phyloP scores from a whole-genome alignment of 2,797 vertebrate species.

The Nannoperca australis region DNA sequence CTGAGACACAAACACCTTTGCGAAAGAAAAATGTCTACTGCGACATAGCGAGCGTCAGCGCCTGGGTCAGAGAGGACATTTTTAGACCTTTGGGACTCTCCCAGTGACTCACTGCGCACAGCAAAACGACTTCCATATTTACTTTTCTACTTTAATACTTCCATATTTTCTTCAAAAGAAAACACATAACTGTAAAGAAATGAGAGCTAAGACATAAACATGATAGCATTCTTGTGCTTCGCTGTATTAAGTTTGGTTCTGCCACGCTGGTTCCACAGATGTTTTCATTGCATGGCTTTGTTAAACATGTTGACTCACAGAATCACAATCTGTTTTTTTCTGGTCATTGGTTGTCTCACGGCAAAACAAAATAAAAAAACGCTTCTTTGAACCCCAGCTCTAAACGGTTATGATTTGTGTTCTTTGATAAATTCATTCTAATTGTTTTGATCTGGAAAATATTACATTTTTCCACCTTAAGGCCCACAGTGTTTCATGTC shows the following conservation, averaged over 20 bases:
- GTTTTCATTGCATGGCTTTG: constrained; percentile 31
- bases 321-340: constrained; percentile 28
- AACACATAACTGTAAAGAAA: constrained; percentile 27
- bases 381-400: neutral
- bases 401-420: neutral
- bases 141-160: constrained; percentile 28
- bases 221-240: constrained; percentile 4
- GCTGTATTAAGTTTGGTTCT: constrained; percentile 20
- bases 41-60: neutral
- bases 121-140: constrained; percentile 29
- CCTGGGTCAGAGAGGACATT: constrained; percentile 11
- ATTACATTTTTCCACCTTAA: constrained; percentile 6
- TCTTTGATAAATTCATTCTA: neutral
- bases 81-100: neutral
- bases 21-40: neutral
- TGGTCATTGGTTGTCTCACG: constrained; percentile 23
- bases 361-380: constrained; percentile 25
- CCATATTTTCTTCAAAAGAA: constrained; percentile 33
- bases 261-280: constrained; percentile 34
- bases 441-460: neutral
- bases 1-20: neutral
- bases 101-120: constrained; percentile 5
- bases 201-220: constrained; percentile 10
- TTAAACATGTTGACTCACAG: constrained; percentile 37
- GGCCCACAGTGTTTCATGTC: constrained; percentile 4